Base-by-base conservation (phyloP, 2,888 invertebrate species). In the Trachelus stipa region DNA sequence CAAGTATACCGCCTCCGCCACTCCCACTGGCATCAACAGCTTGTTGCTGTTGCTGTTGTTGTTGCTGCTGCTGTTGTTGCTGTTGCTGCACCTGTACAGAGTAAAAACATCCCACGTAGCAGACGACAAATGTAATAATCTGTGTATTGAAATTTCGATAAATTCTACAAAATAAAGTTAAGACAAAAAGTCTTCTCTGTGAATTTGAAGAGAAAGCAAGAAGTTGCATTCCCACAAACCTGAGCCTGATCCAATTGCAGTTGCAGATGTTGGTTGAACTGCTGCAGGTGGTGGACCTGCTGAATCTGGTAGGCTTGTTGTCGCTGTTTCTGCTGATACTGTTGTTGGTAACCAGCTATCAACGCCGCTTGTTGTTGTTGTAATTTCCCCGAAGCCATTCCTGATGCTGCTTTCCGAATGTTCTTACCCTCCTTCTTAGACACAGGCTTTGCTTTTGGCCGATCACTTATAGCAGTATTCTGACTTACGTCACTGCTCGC, bases 381-480 rank as follows among this genome's bases (percentile, higher is more conserved):
- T 78, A 87, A 78, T 75, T 78, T 78, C 76, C 87, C 82, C 31
- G 87, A 86, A 77, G 87, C 86, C 74, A 85, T 88, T 34, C 87
- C 87, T 2, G 87, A 77, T 73, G 76, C 86, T n/a, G 87, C 87
- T 85, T 96, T 96, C 85, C 95, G 93, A 81, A 94, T 92, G 89
- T 94, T 95, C 91, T 96, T 96, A 75, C 95, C 94, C 90, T 96
- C 96, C 91, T 96, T 96, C 90, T 97, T 96, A 76, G 95, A 95
- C 76, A 95, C 95, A 71, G 96, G 95, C 92, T 96, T 97, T 73
- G 95, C 96, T 92, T 96, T 96, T 79, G 96, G 96, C 87, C 97
- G 94, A 92, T 97, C 97, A 92, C 96, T 96, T 87, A 96, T 96
- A 82, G 96, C 95, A 79, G 95, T 96, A 88, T 94, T 95, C 92